phyloP scores from a whole-genome alignment of 1,140 invertebrate genomes.

The Danaus plexippus region DNA sequence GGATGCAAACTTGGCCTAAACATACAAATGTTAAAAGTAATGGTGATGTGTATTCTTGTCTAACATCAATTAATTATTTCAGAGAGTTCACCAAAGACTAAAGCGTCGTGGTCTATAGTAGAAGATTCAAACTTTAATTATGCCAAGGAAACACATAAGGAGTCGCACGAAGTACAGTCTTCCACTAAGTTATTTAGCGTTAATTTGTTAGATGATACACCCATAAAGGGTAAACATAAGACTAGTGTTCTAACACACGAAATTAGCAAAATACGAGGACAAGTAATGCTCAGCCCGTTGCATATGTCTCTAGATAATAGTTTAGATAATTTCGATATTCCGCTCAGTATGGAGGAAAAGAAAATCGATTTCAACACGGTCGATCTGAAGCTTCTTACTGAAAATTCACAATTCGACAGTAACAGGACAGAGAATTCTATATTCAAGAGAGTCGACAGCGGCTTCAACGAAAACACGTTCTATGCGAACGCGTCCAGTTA shows the following conservation, averaged over 20 bases:
- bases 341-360: constrained; percentile 48
- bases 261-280: constrained; percentile 58
- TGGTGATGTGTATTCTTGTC: too few relatives aligned
- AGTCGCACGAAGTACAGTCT: constrained; percentile 37
- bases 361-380: constrained; percentile 64
- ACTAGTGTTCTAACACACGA: constrained; percentile 43
- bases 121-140: constrained; percentile 43
- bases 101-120: constrained; percentile 41
- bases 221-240: constrained; percentile 51
- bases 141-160: constrained; percentile 21
- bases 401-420: constrained; percentile 42
- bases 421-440: constrained; percentile 38
- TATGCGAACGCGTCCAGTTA: constrained; percentile 60
- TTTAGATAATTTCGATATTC: constrained; percentile 53
- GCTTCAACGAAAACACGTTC: constrained; percentile 62
- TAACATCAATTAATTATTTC: constrained; percentile 18
- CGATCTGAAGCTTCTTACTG: constrained; percentile 65
- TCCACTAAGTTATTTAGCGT: constrained; percentile 36
- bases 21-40: too few relatives aligned
- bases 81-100: constrained; percentile 29
- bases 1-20: too few relatives aligned
- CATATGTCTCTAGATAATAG: constrained; percentile 66
- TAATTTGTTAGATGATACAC: constrained; percentile 47
- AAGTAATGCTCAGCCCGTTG: constrained; percentile 32
- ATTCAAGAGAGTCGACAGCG: constrained; percentile 65